These are phyloP conservation scores for Actias luna DNA, from an alignment of 2,888 invertebrate species.

Conservation along the genomic window DNA sequence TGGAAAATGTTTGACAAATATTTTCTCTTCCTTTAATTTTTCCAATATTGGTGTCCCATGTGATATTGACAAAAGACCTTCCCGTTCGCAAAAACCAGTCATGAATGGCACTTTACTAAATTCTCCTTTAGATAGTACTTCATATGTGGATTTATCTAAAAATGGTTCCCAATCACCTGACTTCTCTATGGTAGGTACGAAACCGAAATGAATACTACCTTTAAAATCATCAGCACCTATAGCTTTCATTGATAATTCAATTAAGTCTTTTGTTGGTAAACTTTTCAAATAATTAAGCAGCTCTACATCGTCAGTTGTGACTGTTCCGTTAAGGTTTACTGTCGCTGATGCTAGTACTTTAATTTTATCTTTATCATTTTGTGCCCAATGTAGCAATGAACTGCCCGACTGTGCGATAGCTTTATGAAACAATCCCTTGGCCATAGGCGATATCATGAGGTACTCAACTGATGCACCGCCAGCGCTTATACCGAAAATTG, in stretches of 20 bases:
- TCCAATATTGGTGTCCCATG: conserved; percentile 34
- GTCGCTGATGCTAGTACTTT: conserved; percentile 55
- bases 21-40: conserved; percentile 43
- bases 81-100: conserved; percentile 71
- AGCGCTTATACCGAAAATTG: conserved; percentile 79
- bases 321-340: conserved; percentile 45
- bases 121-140: conserved; percentile 59
- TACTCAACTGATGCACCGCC: conserved; percentile 75
- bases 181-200: conserved; percentile 70
- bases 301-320: conserved; percentile 39
- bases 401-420: conserved; percentile 81
- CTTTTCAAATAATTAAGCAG: conserved; percentile 57
- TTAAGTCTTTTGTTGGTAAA: conserved; percentile 53
- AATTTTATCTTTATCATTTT: conserved; percentile 42
- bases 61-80: conserved; percentile 63
- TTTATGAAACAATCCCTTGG: conserved; percentile 77
- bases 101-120: conserved; percentile 75
- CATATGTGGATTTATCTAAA: conserved; percentile 61
- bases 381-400: conserved; percentile 73
- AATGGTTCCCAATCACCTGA: conserved; percentile 70
- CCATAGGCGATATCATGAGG: conserved; percentile 63
- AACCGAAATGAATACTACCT: conserved; percentile 73
- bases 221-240: conserved; percentile 39
- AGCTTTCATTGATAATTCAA: conserved; percentile 50
- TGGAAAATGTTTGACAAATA: conserved; percentile 56